Evolutionary conservation across 2,113 vertebrate genomes (phyloP), one percentile per base, ranked within the genome.

Genomic region (Brachionichthys hirsutus): DNA sequence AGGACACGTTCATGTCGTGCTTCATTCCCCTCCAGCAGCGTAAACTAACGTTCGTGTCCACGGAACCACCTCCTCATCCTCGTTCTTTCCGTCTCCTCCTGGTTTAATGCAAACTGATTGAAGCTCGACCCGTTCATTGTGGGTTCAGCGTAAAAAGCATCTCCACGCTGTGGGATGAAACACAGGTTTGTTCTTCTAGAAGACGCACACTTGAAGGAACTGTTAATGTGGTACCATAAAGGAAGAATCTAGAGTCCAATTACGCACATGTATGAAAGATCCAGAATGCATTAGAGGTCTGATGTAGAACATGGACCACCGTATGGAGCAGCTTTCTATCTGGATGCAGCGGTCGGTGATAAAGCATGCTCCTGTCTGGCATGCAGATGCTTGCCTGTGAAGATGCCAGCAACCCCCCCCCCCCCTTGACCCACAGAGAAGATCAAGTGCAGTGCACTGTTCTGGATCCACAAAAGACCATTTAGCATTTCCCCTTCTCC

Each of bases 51-150:
- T n/a, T n/a, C n/a, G n/a, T n/a, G n/a, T n/a, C n/a, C n/a, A n/a
- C n/a, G 67, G 67, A 75, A 38, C 79, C 78, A 71, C 61, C 68
- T 77, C 78, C 75, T 70, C n/a, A 61, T 38, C 49, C 46, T 52
- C 63, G 47, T 70, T 77, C 72, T 74, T 61, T 70, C 68, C 45
- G 52, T 72, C 35, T 53, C 15, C 47, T 61, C 35, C 44, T 61
- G 41, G 51, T 80, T 74, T 72, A 63, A 78, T 83, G 13, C 59
- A 60, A 12, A 71, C 61, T 74, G 60, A 70, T 38, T 0, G 22
- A 58, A 70, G 81, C 57, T 62, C 73, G 56, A 14, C n/a, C 53
- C 46, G 17, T 55, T 30, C 24, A 4, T 30, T 30, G 24, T 30
- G 24, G 1, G 24, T 30, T 30, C 5, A 30, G 24, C 24, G 24